Percentiles rank a stretch among this genome's conserved stretches.
Conservation (phyloP, 1,140 invertebrate species). For the Cryptotermes secundus region DNA sequence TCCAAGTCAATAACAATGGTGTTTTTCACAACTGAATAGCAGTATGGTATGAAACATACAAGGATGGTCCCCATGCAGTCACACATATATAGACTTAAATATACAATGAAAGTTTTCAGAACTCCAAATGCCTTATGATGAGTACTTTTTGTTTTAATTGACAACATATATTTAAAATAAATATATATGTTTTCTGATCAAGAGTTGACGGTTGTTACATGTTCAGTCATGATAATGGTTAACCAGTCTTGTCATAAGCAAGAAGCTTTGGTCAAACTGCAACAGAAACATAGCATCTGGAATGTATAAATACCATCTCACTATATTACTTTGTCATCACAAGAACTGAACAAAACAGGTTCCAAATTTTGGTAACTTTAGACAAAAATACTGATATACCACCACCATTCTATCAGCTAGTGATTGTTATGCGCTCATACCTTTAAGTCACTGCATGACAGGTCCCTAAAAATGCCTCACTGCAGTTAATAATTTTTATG, state of each 20-base stretch:
- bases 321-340: background rate
- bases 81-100: background rate
- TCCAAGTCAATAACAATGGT: background rate
- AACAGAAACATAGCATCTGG: conserved; percentile 24
- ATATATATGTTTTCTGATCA: background rate
- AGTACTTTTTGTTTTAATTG: background rate
- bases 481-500: no score
- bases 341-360: background rate
- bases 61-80: background rate
- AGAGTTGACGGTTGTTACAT: background rate
- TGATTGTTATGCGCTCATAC: no score
- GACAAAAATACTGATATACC: background rate
- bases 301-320: background rate
- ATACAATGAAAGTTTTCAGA: background rate
- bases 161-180: background rate
- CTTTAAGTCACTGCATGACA: no score
- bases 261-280: background rate
- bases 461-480: no score
- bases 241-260: background rate
- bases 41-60: background rate
- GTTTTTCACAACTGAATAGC: background rate
- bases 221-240: background rate
- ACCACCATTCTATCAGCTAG: no score
- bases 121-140: no score
- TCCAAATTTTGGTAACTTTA: background rate